A percentile compares a stretch with the other conserved stretches of the same genome.
phyloP scores from a whole-genome alignment of 2,113 vertebrate species.

The Asarcornis scutulata region DNA sequence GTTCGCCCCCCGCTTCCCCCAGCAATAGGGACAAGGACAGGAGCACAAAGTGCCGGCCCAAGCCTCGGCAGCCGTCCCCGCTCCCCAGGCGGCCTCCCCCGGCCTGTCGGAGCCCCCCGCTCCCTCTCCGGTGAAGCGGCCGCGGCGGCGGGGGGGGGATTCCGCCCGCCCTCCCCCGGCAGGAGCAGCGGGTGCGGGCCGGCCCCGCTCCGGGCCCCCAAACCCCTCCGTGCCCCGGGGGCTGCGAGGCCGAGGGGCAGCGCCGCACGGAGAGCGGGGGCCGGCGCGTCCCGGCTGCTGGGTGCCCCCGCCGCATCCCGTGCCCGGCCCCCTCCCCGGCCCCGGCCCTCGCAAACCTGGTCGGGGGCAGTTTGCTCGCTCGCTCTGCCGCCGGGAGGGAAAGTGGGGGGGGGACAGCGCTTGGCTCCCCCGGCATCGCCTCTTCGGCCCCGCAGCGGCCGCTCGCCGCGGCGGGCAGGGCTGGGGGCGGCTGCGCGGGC shows the following conservation, averaged over 20 bases:
- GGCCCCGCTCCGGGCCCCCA: too few species aligned
- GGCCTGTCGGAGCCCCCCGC: neutral
- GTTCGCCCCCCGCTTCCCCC: too few species aligned
- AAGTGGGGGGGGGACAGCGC: neutral
- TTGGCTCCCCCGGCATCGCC: neutral
- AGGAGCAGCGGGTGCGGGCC: too few species aligned
- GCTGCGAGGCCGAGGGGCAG: too few species aligned
- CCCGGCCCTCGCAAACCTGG: slow-evolving; percentile 52
- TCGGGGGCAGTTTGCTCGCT: slow-evolving; percentile 37
- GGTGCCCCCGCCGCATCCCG: neutral
- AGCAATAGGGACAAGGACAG: too few species aligned
- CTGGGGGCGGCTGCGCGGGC: neutral
- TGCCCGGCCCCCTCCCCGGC: neutral
- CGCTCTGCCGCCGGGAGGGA: neutral
- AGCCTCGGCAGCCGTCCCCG: neutral
- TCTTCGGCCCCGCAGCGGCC: slow-evolving; percentile 30
- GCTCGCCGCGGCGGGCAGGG: neutral
- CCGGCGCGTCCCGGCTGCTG: neutral
- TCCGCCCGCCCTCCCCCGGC: too few species aligned
- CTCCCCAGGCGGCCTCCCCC: neutral
- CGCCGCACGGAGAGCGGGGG: too few species aligned
- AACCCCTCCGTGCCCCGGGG: too few species aligned
- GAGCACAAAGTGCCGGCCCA: neutral
- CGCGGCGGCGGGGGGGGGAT: neutral
- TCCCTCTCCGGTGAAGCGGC: neutral